Evolutionary conservation across 1,140 invertebrate species (phyloP).

Genomic region (Lutraria rhynchaena): DNA sequence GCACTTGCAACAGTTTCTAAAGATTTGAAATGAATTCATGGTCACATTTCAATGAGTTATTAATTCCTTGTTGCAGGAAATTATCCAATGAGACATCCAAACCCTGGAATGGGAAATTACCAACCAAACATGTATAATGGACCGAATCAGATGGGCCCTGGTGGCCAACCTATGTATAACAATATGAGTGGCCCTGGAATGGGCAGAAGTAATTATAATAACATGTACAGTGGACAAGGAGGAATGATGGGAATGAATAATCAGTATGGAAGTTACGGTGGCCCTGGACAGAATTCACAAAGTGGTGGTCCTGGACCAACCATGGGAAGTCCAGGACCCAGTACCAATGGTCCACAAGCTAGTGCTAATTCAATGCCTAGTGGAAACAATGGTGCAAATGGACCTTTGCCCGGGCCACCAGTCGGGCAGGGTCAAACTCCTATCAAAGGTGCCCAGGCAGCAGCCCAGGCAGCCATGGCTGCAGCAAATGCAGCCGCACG

Average conservation of each 20-base stretch:
- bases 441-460: slow-evolving; percentile 81
- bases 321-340: slow-evolving; percentile 47
- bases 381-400: slow-evolving; percentile 40
- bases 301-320: slow-evolving; percentile 38
- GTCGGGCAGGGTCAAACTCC: slow-evolving; percentile 54
- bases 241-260: slow-evolving; percentile 72
- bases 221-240: slow-evolving; percentile 67
- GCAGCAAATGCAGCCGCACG: slow-evolving; percentile 77
- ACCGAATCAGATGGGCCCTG: slow-evolving; percentile 72
- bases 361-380: slow-evolving; percentile 68
- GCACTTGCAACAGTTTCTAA: no score
- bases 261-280: slow-evolving; percentile 76
- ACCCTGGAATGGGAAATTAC: slow-evolving; percentile 76
- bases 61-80: slow-evolving; percentile 61
- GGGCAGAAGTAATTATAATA: slow-evolving; percentile 68
- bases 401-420: slow-evolving; percentile 37
- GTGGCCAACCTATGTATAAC: slow-evolving; percentile 68
- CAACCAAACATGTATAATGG: slow-evolving; percentile 78
- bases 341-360: slow-evolving; percentile 67
- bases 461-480: slow-evolving; percentile 81
- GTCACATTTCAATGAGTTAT: no score
- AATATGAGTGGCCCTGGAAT: slow-evolving; percentile 63
- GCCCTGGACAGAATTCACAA: slow-evolving; percentile 26
- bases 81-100: slow-evolving; percentile 51
- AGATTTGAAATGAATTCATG: no score